Conservation (phyloP, 2,888 invertebrate species). For the Alsophila aescularia region DNA sequence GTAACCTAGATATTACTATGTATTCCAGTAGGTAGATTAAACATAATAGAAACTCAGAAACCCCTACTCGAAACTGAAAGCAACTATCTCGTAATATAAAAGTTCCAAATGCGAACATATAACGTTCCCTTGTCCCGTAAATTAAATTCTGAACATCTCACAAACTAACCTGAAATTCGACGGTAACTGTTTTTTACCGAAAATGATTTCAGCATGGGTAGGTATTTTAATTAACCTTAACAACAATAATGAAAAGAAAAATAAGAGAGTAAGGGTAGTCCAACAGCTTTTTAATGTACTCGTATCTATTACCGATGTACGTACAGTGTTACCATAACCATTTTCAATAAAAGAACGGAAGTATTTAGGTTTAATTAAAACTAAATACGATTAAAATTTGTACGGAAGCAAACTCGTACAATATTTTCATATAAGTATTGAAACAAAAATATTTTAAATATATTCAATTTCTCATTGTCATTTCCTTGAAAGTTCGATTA, state of each 20-base stretch:
- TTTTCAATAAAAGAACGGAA: too few relatives aligned
- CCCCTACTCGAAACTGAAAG: not conserved
- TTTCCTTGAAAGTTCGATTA: too few relatives aligned
- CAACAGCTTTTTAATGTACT: too few relatives aligned
- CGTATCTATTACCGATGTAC: too few relatives aligned
- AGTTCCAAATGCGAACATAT: not conserved
- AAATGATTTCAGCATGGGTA: slow-evolving; percentile 13
- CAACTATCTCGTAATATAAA: slow-evolving; percentile 1
- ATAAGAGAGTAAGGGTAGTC: too few relatives aligned
- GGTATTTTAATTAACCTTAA: slow-evolving; percentile 30
- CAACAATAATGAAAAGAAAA: not conserved
- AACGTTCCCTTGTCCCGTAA: slow-evolving; percentile 1
- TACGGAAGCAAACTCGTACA: too few relatives aligned
- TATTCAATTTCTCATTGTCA: too few relatives aligned
- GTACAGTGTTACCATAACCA: too few relatives aligned
- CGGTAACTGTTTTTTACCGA: slow-evolving; percentile 20
- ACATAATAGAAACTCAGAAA: not conserved
- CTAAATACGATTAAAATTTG: too few relatives aligned
- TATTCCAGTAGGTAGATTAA: not conserved
- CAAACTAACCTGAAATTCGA: slow-evolving; percentile 14
- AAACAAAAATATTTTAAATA: too few relatives aligned
- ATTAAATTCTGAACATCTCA: slow-evolving; percentile 16
- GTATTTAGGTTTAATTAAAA: too few relatives aligned
- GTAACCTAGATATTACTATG: not conserved
- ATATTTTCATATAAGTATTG: too few relatives aligned